Evolutionary conservation across 1,140 invertebrate species (phyloP).

Genomic region (Polyergus mexicanus): DNA sequence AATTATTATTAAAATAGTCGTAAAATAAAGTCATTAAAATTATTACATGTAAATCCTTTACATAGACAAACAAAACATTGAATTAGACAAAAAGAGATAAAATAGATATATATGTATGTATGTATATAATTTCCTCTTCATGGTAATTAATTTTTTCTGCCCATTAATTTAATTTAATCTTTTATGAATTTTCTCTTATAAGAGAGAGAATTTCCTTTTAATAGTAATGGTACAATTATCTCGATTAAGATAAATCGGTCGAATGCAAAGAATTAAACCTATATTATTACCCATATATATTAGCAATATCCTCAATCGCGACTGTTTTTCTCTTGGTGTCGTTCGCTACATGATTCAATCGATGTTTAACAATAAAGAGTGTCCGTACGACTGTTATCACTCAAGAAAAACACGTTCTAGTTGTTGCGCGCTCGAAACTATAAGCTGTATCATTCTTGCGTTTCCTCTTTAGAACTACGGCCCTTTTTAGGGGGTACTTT

Average conservation of each 20-base stretch:
- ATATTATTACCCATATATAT: slow-evolving; percentile 16
- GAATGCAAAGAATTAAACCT: slow-evolving; percentile 50
- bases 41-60: background rate
- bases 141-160: background rate
- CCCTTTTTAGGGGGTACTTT: background rate
- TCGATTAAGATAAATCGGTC: background rate
- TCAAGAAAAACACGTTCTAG: slow-evolving; percentile 39
- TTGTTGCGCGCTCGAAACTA: slow-evolving; percentile 23
- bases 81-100: slow-evolving; percentile 20
- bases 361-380: slow-evolving; percentile 56
- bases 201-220: background rate
- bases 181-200: background rate
- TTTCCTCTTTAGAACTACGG: slow-evolving; percentile 26
- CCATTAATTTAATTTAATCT: slow-evolving; percentile 3
- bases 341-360: slow-evolving; percentile 52
- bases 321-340: slow-evolving; percentile 31
- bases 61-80: background rate
- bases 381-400: slow-evolving; percentile 46
- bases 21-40: no score
- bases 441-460: slow-evolving; percentile 36
- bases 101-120: no score
- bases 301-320: background rate
- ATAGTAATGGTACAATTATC: background rate
- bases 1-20: no score
- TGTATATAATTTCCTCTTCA: background rate